These are phyloP conservation scores for Brienomyrus longianalis DNA, from an alignment of 2,113 vertebrate genomes.

Conservation along the genomic window DNA sequence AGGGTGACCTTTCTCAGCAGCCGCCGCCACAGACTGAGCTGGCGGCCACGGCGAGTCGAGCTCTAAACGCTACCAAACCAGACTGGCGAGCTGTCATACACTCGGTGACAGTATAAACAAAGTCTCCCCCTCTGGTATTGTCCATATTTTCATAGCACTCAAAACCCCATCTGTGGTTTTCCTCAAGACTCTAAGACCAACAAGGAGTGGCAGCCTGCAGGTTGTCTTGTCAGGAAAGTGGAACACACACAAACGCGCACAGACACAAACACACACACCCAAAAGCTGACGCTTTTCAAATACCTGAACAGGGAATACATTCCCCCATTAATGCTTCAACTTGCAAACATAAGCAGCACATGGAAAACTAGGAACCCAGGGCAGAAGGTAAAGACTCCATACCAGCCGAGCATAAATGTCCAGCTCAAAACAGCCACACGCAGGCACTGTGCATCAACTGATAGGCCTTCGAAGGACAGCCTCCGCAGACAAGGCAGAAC, in stretches of 20 bases:
- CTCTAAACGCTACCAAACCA: not conserved
- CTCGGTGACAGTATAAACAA: not conserved
- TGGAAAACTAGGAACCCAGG: not conserved
- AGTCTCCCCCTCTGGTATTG: not conserved
- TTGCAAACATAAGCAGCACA: not conserved
- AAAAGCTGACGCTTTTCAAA: not conserved
- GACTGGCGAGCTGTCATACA: not conserved
- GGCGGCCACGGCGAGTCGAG: not conserved
- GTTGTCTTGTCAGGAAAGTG: not conserved
- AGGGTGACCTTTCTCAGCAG: not conserved
- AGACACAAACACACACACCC: not conserved
- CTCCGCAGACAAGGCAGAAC: not conserved
- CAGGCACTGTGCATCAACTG: not conserved
- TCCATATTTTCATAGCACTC: not conserved
- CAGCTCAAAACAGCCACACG: not conserved
- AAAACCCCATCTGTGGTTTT: not conserved
- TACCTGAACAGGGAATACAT: not conserved
- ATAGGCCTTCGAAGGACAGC: not conserved
- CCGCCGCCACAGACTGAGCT: not conserved
- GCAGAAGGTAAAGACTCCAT: not conserved
- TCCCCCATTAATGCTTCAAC: not conserved
- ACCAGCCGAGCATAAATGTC: not conserved
- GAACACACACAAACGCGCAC: not conserved
- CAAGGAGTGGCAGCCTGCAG: not conserved
- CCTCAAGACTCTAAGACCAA: not conserved